A percentile compares a stretch with the other conserved stretches of the same genome.
These are phyloP conservation scores for Vombatus ursinus DNA, from an alignment of 2,113 vertebrate genomes.

Conservation along the genomic window DNA sequence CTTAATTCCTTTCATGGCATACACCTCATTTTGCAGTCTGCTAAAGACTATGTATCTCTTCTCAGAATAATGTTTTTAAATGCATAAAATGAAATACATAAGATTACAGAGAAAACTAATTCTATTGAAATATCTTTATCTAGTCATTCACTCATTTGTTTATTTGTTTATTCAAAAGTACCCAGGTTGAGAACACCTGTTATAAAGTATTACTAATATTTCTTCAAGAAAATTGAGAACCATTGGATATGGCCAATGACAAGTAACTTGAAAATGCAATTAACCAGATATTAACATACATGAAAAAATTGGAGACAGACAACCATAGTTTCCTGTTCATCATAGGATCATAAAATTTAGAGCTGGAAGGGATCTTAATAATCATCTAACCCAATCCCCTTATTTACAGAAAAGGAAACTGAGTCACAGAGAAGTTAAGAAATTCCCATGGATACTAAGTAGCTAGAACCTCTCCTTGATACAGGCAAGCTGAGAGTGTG, in stretches of 20 bases:
- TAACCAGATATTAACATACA: neutral
- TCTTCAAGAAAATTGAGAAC: neutral
- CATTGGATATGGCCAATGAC: neutral
- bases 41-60: neutral
- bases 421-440: neutral
- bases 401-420: neutral
- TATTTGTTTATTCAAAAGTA: neutral
- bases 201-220: neutral
- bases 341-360: neutral
- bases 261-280: neutral
- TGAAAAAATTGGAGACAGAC: neutral
- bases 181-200: neutral
- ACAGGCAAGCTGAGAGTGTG: neutral
- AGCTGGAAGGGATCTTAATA: neutral
- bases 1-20: neutral
- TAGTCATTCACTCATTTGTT: neutral
- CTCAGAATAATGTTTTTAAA: neutral
- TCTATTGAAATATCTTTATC: neutral
- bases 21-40: neutral
- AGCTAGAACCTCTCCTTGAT: neutral
- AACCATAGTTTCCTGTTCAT: neutral
- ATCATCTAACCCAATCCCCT: neutral
- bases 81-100: neutral
- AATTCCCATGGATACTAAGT: neutral
- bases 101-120: neutral